A percentile compares a stretch with the other conserved stretches of the same genome.
phyloP scores from a whole-genome alignment of 2,113 vertebrate genomes.

The Micromys minutus region DNA sequence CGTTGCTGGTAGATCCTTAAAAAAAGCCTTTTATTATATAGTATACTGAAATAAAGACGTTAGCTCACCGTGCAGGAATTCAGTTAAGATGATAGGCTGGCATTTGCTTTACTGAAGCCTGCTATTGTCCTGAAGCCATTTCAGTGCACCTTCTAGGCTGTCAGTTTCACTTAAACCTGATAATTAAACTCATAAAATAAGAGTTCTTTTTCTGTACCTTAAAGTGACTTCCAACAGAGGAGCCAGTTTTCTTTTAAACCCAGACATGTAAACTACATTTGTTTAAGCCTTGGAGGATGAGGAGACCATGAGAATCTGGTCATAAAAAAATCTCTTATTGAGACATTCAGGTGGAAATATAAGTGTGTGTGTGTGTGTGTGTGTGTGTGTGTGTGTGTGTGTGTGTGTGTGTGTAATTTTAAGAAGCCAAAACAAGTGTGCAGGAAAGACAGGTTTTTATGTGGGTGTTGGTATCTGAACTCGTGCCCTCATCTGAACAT shows the following conservation, averaged over 20 bases:
- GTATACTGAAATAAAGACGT: conserved; percentile 53
- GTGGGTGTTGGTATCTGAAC: background rate
- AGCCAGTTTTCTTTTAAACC: conserved; percentile 45
- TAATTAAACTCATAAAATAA: conserved; percentile 74
- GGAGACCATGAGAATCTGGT: background rate
- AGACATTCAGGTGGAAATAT: conserved; percentile 2
- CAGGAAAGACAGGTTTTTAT: background rate
- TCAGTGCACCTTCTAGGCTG: conserved; percentile 63
- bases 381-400: background rate
- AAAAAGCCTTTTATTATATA: conserved; percentile 57
- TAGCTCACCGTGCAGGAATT: conserved; percentile 71
- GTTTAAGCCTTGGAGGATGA: conserved; percentile 16
- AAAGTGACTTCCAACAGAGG: conserved; percentile 68
- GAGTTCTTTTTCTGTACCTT: conserved; percentile 68
- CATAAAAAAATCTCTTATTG: background rate
- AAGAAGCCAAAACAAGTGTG: background rate
- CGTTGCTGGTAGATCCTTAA: conserved; percentile 44
- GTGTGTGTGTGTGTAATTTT: background rate
- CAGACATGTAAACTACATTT: conserved; percentile 31
- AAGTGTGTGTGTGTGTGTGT: background rate
- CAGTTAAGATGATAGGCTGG: conserved; percentile 65
- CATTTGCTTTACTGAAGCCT: conserved; percentile 56
- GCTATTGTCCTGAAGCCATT: conserved; percentile 70
- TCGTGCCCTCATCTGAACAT: background rate
- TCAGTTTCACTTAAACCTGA: conserved; percentile 76